These are phyloP conservation scores for Choloepus didactylus DNA, from an alignment of 2,797 vertebrate species.

Conservation along the genomic window DNA sequence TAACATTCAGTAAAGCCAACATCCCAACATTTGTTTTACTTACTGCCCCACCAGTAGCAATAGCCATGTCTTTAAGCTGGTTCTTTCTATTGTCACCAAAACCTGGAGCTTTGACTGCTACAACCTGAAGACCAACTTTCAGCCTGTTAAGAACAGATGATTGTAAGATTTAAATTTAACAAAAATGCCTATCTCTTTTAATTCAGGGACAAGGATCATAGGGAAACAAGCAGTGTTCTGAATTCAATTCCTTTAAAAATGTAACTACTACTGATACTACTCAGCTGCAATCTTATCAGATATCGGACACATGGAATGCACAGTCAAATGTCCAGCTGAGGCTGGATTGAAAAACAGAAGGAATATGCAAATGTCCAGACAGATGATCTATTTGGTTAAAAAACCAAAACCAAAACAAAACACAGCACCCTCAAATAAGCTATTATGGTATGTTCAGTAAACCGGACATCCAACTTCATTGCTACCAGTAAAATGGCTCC, in stretches of 20 bases:
- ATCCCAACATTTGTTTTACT: constrained; percentile 83
- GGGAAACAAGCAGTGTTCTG: not conserved
- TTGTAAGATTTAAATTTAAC: constrained; percentile 22
- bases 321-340: not conserved
- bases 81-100: constrained; percentile 99
- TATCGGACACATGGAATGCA: constrained; percentile 6
- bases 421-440: not conserved
- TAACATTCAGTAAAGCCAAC: not conserved
- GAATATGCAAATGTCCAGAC: not conserved
- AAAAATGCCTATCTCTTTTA: not conserved
- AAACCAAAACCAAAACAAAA: constrained; percentile 9
- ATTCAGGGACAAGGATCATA: not conserved
- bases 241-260: constrained; percentile 16
- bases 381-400: not conserved
- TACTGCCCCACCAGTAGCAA: constrained; percentile 96
- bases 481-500: constrained; percentile 23
- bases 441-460: not conserved
- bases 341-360: not conserved
- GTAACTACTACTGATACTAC: not conserved
- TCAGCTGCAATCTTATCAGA: not conserved
- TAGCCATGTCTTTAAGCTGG: constrained; percentile 97
- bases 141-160: constrained; percentile 88
- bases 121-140: constrained; percentile 98
- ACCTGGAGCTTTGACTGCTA: constrained; percentile 98
- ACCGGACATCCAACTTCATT: not conserved